phyloP scores from a whole-genome alignment of 2,888 invertebrate species.

The Bellardia bayeri region DNA sequence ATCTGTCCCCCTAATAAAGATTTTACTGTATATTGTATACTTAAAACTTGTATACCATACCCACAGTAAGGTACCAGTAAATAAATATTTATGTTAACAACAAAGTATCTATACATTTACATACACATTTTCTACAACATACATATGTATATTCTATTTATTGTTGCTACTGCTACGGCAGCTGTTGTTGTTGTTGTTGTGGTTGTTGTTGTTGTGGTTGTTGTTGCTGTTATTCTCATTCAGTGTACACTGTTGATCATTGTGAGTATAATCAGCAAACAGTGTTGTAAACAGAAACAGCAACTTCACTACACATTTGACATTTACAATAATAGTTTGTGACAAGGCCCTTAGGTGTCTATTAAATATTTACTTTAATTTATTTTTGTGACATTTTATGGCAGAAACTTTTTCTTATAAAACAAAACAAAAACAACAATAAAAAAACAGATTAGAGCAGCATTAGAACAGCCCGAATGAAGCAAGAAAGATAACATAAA shows the following conservation, averaged over 20 bases:
- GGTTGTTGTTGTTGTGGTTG: not conserved
- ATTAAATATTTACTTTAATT: slow-evolving; percentile 67
- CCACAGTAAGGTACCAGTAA: not conserved
- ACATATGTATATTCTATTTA: too few relatives aligned
- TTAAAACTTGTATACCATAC: not conserved
- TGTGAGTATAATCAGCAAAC: not conserved
- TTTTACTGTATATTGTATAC: not conserved
- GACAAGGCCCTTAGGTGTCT: slow-evolving; percentile 61
- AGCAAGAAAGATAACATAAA: not conserved
- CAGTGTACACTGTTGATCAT: slow-evolving; percentile 38
- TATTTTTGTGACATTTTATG: slow-evolving; percentile 59
- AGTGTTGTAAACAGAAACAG: slow-evolving; percentile 37
- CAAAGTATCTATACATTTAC: not conserved
- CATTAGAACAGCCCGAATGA: not conserved
- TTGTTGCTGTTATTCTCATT: not conserved
- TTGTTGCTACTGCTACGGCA: not conserved
- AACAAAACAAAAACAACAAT: not conserved
- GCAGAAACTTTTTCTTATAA: slow-evolving; percentile 38
- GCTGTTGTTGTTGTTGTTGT: not conserved
- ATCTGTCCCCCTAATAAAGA: not conserved
- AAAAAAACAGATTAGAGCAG: not conserved
- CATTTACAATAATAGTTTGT: slow-evolving; percentile 65
- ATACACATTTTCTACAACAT: too few relatives aligned
- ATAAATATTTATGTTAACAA: slow-evolving; percentile 8
- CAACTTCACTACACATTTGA: slow-evolving; percentile 51